phyloP scores from a whole-genome alignment of 2,888 invertebrate species.

The Trachelus stipa region DNA sequence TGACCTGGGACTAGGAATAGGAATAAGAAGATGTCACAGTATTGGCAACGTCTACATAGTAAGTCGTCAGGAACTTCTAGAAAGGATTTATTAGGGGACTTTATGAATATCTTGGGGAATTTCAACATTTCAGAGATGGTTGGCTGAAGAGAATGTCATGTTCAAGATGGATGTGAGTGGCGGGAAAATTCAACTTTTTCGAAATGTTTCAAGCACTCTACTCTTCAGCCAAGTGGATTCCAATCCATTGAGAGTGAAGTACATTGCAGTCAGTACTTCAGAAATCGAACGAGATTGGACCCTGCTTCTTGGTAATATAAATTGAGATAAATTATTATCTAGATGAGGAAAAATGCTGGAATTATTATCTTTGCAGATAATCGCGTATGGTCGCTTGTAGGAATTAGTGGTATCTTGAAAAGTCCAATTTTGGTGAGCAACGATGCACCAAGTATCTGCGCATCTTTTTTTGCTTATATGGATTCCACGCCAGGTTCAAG shows the following conservation, averaged over 20 bases:
- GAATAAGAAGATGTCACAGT: slow-evolving; percentile 28
- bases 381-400: slow-evolving; percentile 30
- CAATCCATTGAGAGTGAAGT: slow-evolving; percentile 20
- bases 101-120: slow-evolving; percentile 1
- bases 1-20: slow-evolving; percentile 29
- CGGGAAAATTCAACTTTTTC: slow-evolving; percentile 23
- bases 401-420: slow-evolving; percentile 23
- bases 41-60: slow-evolving; percentile 33
- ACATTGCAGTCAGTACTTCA: slow-evolving; percentile 19
- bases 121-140: slow-evolving; percentile 27
- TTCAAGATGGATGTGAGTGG: slow-evolving; percentile 27
- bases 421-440: slow-evolving; percentile 26
- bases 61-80: slow-evolving; percentile 3
- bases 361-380: slow-evolving; percentile 22
- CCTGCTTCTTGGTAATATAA: slow-evolving; percentile 13
- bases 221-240: slow-evolving; percentile 24
- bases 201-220: slow-evolving; percentile 23
- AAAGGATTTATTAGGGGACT: slow-evolving; percentile 3
- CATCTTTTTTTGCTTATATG: slow-evolving; percentile 33
- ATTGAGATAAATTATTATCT: not conserved
- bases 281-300: slow-evolving; percentile 26
- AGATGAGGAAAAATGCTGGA: not conserved
- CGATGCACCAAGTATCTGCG: slow-evolving; percentile 19
- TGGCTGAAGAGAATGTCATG: slow-evolving; percentile 26
- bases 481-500: slow-evolving; percentile 27